Evolutionary conservation across 1,140 invertebrate species (phyloP).

Genomic region (Pinna nobilis): DNA sequence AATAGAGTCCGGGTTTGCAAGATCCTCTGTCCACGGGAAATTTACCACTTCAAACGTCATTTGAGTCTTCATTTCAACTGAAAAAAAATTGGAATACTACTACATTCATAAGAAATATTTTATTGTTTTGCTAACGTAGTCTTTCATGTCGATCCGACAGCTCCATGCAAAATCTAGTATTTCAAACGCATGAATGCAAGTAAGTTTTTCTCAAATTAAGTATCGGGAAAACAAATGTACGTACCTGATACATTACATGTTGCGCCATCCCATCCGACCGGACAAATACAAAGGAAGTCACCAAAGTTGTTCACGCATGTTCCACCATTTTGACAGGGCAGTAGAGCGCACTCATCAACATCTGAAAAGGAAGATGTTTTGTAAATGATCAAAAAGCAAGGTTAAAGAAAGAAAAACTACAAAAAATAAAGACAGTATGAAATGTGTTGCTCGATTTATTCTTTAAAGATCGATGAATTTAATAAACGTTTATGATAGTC

Average conservation of each 20-base stretch:
- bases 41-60: conserved; percentile 1
- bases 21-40: conserved; percentile 8
- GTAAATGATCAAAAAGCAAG: not conserved
- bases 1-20: not conserved
- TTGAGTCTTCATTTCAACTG: not conserved
- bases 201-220: no score
- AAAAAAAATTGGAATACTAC: not conserved
- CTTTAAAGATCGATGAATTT: not conserved
- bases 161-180: no score
- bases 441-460: not conserved
- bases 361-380: conserved; percentile 31
- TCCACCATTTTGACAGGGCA: conserved; percentile 72
- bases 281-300: conserved; percentile 88
- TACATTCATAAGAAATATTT: not conserved
- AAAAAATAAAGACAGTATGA: no score
- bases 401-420: not conserved
- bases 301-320: conserved; percentile 65
- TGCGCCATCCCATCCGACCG: conserved; percentile 87
- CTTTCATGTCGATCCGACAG: no score
- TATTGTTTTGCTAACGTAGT: not conserved
- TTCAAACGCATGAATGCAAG: no score
- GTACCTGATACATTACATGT: conserved; percentile 82
- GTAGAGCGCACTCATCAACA: conserved; percentile 48
- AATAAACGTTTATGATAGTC: not conserved
- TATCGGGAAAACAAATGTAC: not conserved